These are phyloP conservation scores for Anisognathus igniventris DNA, from an alignment of 2,797 vertebrate species.

Conservation along the genomic window DNA sequence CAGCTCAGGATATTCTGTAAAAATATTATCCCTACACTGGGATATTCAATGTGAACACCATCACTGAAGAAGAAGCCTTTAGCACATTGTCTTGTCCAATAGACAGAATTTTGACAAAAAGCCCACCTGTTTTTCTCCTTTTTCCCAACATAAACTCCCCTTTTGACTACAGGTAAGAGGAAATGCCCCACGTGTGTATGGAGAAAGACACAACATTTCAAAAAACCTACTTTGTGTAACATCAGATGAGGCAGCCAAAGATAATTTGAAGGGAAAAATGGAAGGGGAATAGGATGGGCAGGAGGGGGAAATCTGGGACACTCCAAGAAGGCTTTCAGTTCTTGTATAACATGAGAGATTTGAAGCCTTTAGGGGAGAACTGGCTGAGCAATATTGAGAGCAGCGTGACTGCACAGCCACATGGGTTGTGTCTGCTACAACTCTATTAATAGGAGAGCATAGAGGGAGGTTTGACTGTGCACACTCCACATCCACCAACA, in stretches of 20 bases:
- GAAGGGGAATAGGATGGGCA: not conserved
- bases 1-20: not conserved
- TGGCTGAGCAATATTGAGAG: not conserved
- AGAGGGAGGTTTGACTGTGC: not conserved
- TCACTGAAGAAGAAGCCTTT: not conserved
- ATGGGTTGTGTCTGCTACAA: slow-evolving; percentile 21
- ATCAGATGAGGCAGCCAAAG: not conserved
- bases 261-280: not conserved
- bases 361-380: slow-evolving; percentile 27
- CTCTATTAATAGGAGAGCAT: slow-evolving; percentile 24
- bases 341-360: slow-evolving; percentile 2
- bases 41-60: fast-evolving
- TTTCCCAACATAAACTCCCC: not conserved
- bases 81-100: not conserved
- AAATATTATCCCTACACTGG: not conserved
- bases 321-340: not conserved
- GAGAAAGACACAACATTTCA: not conserved
- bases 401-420: slow-evolving; percentile 41
- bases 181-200: not conserved
- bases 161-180: not conserved
- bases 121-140: fast-evolving
- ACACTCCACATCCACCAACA: not conserved
- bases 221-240: not conserved
- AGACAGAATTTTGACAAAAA: not conserved
- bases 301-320: slow-evolving; percentile 21